Evolutionary conservation across 2,888 invertebrate genomes (phyloP).

Genomic region (Fragum sueziense): DNA sequence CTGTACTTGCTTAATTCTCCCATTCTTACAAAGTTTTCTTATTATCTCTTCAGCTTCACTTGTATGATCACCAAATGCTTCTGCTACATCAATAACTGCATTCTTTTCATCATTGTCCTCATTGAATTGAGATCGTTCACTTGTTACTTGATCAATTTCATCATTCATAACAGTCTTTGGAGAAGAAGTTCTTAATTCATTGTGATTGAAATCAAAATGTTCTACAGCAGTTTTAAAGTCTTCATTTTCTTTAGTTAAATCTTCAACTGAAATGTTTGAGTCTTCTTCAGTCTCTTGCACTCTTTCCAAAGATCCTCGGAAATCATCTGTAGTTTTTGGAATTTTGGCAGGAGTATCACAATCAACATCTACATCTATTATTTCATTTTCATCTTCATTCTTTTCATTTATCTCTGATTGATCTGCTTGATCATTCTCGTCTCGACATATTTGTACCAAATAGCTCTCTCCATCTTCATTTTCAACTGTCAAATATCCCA

Average conservation of each 20-base stretch:
- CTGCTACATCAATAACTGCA: not conserved
- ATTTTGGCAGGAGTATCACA: not conserved
- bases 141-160: not conserved
- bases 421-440: not conserved
- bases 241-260: not conserved
- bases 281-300: not conserved
- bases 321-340: not conserved
- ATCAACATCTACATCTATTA: not conserved
- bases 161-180: not conserved
- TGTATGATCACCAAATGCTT: conserved; percentile 4
- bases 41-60: conserved; percentile 57
- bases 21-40: conserved; percentile 56
- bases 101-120: not conserved
- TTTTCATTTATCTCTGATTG: not conserved
- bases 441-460: conserved; percentile 2
- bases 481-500: not conserved
- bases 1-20: conserved; percentile 54
- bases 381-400: conserved; percentile 2
- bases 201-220: not conserved
- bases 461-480: conserved; percentile 1
- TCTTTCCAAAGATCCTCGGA: not conserved
- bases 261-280: not conserved
- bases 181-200: not conserved
- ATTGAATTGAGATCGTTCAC: not conserved
- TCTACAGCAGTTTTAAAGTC: not conserved